These are phyloP conservation scores for Meandrusa payeni DNA, from an alignment of 2,888 invertebrate genomes.

Conservation along the genomic window DNA sequence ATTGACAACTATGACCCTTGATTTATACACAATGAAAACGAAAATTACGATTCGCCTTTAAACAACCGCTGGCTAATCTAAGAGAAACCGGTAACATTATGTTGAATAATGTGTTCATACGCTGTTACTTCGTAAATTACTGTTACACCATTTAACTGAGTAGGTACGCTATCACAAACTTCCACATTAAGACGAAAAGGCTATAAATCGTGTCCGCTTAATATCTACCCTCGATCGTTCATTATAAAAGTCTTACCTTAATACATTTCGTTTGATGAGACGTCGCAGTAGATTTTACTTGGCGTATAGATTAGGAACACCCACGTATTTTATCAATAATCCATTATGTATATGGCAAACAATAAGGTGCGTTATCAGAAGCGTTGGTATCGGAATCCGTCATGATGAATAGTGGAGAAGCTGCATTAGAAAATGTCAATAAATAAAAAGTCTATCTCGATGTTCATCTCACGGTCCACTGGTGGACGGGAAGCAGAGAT, in stretches of 20 bases:
- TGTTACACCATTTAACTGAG: slow-evolving; percentile 62
- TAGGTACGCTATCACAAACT: slow-evolving; percentile 59
- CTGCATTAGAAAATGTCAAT: slow-evolving; percentile 78
- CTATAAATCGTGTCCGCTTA: slow-evolving; percentile 70
- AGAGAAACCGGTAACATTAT: slow-evolving; percentile 50
- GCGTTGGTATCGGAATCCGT: slow-evolving; percentile 49
- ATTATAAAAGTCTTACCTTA: slow-evolving; percentile 59
- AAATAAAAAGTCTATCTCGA: slow-evolving; percentile 74
- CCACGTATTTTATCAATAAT: slow-evolving; percentile 79
- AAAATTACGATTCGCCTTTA: slow-evolving; percentile 48
- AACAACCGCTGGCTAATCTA: slow-evolving; percentile 54
- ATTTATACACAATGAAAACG: slow-evolving; percentile 43
- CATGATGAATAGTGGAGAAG: slow-evolving; percentile 66
- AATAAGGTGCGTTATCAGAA: slow-evolving; percentile 71
- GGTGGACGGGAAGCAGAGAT: slow-evolving; percentile 48
- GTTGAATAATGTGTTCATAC: slow-evolving; percentile 66
- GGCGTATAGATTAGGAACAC: slow-evolving; percentile 68
- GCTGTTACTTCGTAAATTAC: slow-evolving; percentile 50
- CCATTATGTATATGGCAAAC: slow-evolving; percentile 76
- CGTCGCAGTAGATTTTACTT: slow-evolving; percentile 58
- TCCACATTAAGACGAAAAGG: slow-evolving; percentile 56
- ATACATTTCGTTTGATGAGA: slow-evolving; percentile 60
- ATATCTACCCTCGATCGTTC: slow-evolving; percentile 68
- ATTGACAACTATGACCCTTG: slow-evolving; percentile 58
- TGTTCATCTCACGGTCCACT: slow-evolving; percentile 47